Base-by-base conservation (phyloP, 2,888 invertebrate genomes). In the Eupithecia tripunctaria region DNA sequence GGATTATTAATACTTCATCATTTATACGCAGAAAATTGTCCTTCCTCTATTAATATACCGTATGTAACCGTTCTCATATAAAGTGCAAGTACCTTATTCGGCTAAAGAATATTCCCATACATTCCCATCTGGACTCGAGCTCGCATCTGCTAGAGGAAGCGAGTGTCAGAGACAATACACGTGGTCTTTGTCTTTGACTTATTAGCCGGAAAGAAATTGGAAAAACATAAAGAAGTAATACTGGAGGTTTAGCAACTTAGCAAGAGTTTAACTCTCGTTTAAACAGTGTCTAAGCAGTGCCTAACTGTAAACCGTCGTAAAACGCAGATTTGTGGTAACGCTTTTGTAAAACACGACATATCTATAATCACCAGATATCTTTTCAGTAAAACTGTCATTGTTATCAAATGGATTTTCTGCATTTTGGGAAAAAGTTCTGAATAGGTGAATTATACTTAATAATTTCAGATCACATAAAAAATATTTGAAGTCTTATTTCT, bases 101-200 rank as follows among this genome's bases (percentile, higher is more conserved):
- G n/a, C 32, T 36, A 4, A 63, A 36, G 36, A 64, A 63, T 63
- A 66, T 63, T 71, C 67, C 67, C 67, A 67, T 67, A 67, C 65
- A 32, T 68, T 64, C 21, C 64, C 64, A 64, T 64, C 36, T 21
- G 32, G 29, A 29, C 8, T 60, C 18, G 62, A 63, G 4, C 36
- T n/a, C 14, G 51, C 59, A 62, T 65, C 36, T 68, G 72, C 15
- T 41, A 29, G 36, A 63, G 68, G 68, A 67, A 63, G 51, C 67
- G 18, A 43, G 36, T 71, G 62, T 64, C 71, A 67, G n/a, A 59
- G 36, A 47, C 25, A 56, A 12, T 25, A 25, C 56, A 56, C 25
- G 32, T 63, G 32, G 32, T 32, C 32, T n/a, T n/a, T n/a, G 27
- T 12, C n/a, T n/a, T 63, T 63, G 62, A 63, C 15, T n/a, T 63